phyloP scores from a whole-genome alignment of 2,113 vertebrate species.

The Blennius ocellaris region DNA sequence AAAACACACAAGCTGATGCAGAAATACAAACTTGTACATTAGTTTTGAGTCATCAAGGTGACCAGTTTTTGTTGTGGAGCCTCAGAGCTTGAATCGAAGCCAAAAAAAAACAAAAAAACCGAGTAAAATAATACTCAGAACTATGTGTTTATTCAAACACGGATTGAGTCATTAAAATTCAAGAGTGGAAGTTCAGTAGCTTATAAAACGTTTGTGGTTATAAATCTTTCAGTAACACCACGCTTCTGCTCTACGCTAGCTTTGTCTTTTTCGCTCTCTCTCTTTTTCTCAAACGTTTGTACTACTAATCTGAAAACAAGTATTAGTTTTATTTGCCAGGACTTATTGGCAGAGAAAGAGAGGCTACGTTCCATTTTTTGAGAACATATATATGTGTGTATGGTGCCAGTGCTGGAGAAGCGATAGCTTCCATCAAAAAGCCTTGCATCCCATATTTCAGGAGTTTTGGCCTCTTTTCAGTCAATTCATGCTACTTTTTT shows the following conservation, averaged over 20 bases:
- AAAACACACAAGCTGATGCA: background rate
- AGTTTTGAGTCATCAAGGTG: background rate
- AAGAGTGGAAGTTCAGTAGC: background rate
- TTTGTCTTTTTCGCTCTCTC: background rate
- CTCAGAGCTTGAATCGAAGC: conserved; percentile 24
- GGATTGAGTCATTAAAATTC: background rate
- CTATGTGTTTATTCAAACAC: background rate
- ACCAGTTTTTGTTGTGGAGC: conserved; percentile 13
- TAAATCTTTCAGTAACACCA: conserved; percentile 1
- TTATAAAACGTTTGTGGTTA: background rate
- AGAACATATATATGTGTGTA: conserved; percentile 40
- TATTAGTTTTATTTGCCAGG: conserved; percentile 35
- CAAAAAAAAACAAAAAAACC: background rate
- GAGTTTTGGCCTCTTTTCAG: conserved; percentile 53
- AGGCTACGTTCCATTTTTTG: conserved; percentile 34
- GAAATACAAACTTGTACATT: background rate
- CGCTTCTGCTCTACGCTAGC: conserved; percentile 3
- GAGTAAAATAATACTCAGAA: too few relatives aligned
- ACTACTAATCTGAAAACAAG: conserved; percentile 31
- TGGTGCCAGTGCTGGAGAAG: conserved; percentile 48
- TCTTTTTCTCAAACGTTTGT: conserved; percentile 17
- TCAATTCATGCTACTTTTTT: conserved; percentile 42
- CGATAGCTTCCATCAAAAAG: conserved; percentile 44
- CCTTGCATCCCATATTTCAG: conserved; percentile 39
- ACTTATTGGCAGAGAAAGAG: conserved; percentile 49